These are phyloP conservation scores for Eumacrocentrus americanus DNA, from an alignment of 2,888 invertebrate species.

Conservation along the genomic window DNA sequence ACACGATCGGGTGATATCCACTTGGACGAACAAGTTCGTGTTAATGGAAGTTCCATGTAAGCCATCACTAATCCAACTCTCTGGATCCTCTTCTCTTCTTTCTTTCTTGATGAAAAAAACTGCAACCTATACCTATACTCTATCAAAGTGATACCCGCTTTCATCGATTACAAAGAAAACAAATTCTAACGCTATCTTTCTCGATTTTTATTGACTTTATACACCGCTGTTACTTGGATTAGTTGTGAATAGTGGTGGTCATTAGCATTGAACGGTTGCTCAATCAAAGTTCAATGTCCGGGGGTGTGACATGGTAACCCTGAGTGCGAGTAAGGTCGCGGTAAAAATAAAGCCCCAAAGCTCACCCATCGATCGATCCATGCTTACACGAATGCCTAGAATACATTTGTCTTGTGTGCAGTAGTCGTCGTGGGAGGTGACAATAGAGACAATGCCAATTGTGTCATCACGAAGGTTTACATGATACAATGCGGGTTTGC, in stretches of 20 bases:
- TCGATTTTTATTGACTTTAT: neutral
- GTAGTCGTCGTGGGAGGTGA: neutral
- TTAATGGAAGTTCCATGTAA: slow-evolving; percentile 55
- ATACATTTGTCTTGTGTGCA: slow-evolving; percentile 7
- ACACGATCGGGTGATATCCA: slow-evolving; percentile 22
- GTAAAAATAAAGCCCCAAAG: slow-evolving; percentile 7
- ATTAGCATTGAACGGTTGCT: neutral
- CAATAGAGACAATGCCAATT: neutral
- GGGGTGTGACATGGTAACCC: slow-evolving; percentile 29
- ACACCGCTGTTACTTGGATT: too few relatives aligned
- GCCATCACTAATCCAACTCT: slow-evolving; percentile 41
- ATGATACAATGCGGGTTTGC: neutral
- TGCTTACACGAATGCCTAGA: slow-evolving; percentile 28
- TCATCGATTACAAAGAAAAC: neutral
- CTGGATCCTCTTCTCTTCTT: slow-evolving; percentile 2
- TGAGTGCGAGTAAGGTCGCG: slow-evolving; percentile 31
- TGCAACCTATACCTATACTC: too few relatives aligned
- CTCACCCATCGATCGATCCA: slow-evolving; percentile 14
- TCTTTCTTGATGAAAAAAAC: neutral
- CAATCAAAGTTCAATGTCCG: slow-evolving; percentile 28
- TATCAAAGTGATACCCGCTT: neutral
- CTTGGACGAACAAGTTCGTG: slow-evolving; percentile 39
- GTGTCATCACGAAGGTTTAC: neutral
- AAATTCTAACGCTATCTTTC: neutral
- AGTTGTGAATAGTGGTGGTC: neutral